These are phyloP conservation scores for Platichthys flesus DNA, from an alignment of 2,113 vertebrate genomes.

Conservation along the genomic window DNA sequence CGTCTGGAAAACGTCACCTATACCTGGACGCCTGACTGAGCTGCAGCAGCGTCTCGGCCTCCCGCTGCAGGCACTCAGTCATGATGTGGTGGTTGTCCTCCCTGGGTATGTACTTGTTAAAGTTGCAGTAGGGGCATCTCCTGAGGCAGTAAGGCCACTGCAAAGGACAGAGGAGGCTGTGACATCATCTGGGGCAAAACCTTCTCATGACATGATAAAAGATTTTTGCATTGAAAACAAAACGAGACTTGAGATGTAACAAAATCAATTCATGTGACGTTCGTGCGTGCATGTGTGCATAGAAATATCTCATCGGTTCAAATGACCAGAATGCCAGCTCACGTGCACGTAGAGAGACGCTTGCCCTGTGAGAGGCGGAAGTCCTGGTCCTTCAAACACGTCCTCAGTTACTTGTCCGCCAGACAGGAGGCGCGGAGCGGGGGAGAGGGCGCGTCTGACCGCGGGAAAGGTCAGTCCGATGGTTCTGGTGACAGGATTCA, in stretches of 20 bases:
- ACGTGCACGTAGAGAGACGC: constrained; percentile 85
- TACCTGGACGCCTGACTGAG: constrained; percentile 88
- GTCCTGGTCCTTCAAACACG: background rate
- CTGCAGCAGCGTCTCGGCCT: constrained; percentile 84
- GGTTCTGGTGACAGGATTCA: background rate
- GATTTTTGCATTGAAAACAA: background rate
- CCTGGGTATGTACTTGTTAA: constrained; percentile 91
- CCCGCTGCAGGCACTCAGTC: constrained; percentile 84
- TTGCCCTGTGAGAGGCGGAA: constrained; percentile 26
- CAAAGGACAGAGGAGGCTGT: background rate
- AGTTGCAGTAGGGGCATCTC: constrained; percentile 93
- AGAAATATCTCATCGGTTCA: background rate
- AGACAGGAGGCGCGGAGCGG: constrained; percentile 31
- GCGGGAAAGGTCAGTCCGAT: background rate
- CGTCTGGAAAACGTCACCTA: background rate
- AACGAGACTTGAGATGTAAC: no score
- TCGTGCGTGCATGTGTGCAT: background rate
- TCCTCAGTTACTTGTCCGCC: background rate
- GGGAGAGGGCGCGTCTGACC: constrained; percentile 3
- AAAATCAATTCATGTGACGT: background rate
- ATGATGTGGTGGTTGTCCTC: constrained; percentile 79
- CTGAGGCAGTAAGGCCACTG: constrained; percentile 97
- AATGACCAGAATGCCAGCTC: constrained; percentile 47
- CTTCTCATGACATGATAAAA: background rate
- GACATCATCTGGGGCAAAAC: background rate